Evolutionary conservation across 1,140 invertebrate species (phyloP).

Genomic region (Pseudomyrmex cubaensis): DNA sequence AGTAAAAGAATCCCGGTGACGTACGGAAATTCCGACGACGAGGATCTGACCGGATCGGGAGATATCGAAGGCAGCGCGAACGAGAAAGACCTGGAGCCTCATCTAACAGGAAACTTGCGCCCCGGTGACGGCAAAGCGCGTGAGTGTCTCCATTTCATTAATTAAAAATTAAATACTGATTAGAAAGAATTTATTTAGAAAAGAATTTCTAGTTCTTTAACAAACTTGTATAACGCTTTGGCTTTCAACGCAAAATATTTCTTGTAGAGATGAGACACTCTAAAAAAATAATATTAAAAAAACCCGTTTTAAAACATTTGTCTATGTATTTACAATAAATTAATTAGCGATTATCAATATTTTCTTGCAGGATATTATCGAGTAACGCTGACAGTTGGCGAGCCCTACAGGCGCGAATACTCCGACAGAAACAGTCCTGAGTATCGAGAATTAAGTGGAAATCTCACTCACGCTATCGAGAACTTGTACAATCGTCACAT

Average conservation of each 20-base stretch:
- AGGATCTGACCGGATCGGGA: slow-evolving; percentile 77
- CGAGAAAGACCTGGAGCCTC: not conserved
- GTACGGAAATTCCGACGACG: slow-evolving; percentile 75
- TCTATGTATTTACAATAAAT: not conserved
- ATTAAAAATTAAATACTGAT: not conserved
- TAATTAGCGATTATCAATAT: slow-evolving; percentile 1
- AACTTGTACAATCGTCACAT: slow-evolving; percentile 74
- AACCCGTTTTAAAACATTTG: not conserved
- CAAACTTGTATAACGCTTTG: no score
- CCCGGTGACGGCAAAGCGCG: slow-evolving; percentile 54
- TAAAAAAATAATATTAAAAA: no score
- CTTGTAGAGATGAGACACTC: no score
- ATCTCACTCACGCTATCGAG: slow-evolving; percentile 77
- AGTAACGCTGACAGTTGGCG: slow-evolving; percentile 78
- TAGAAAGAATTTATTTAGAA: not conserved
- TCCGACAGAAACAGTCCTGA: slow-evolving; percentile 76
- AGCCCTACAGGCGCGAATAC: slow-evolving; percentile 79
- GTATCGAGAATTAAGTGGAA: slow-evolving; percentile 76
- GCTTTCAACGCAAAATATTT: no score
- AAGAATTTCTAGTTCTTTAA: not conserved
- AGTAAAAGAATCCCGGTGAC: slow-evolving; percentile 38
- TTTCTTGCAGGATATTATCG: slow-evolving; percentile 78
- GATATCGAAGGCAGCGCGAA: slow-evolving; percentile 77
- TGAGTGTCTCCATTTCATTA: slow-evolving; percentile 60
- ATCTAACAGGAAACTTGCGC: not conserved